Evolutionary conservation across 1,140 invertebrate species (phyloP), one percentile per base, ranked within the genome.

Genomic region (Drosophila bipectinata): DNA sequence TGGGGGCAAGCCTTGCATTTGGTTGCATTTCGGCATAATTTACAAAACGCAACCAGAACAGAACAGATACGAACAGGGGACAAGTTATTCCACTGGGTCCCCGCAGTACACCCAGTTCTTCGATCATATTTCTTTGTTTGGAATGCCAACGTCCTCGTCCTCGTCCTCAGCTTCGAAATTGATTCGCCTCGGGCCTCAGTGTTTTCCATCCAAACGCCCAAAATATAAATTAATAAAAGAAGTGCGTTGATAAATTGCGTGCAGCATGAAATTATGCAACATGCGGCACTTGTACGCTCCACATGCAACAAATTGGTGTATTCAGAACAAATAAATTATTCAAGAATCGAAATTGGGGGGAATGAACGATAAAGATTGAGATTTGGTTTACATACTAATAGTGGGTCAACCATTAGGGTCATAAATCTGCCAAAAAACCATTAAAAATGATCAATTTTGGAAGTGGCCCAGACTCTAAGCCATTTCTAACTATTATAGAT

Each of bases 11-110:
- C 56, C 56, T 55, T 55, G 44, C 54, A 54, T 39, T 57, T 76
- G 44, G 37, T 51, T 52, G 28, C 67, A 62, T 79, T 83, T 82
- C 54, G 79, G 60, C 64, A 79, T 83, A 82, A 75, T 83, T 83
- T 79, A 83, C 60, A 59, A 51, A 56, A 57, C 79, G 60, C 55
- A 82, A 78, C 41, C 58, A 49, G 74, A 77, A 58, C 60, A 28
- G 26, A 28, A 28, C 26, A 21, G 21, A 21, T 21, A 21, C 26
- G 26, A 28, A 6, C 26, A 55, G 71, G 55, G 60, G 67, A 69
- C 63, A 69, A 69, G 67, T 69, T 69, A 58, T 69, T 61, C 44
- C 18, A 24, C 18, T 2, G 41, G 14, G 45, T 56, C 53, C 53
- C 34, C 10, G 10, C 34, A 37, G 34, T 37, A 12, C 10, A 37